Percentiles rank a stretch among this genome's conserved stretches.
Evolutionary conservation across 2,888 invertebrate genomes (phyloP).

Genomic region (Philaethria dido): DNA sequence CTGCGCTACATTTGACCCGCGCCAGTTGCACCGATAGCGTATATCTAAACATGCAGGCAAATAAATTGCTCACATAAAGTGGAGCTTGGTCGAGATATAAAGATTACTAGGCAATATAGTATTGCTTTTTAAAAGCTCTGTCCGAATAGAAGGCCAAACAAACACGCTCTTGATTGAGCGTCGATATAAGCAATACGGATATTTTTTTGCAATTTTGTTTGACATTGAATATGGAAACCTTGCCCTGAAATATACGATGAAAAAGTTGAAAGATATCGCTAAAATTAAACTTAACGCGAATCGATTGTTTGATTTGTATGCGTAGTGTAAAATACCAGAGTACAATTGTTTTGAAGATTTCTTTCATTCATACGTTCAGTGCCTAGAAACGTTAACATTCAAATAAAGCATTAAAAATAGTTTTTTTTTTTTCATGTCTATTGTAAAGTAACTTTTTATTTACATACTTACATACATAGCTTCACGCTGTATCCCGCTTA

Average conservation of each 20-base stretch:
- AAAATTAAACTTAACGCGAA: conserved; percentile 4
- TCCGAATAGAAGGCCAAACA: conserved; percentile 37
- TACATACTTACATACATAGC: too few species aligned
- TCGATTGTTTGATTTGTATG: conserved; percentile 1
- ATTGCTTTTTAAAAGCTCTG: conserved; percentile 36
- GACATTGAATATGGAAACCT: conserved; percentile 31
- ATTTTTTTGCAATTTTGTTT: conserved; percentile 28
- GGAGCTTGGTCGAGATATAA: conserved; percentile 5
- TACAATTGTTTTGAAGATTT: not conserved
- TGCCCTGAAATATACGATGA: conserved; percentile 21
- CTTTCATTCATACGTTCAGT: not conserved
- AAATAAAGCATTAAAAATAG: not conserved
- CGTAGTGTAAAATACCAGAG: conserved; percentile 5
- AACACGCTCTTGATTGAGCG: conserved; percentile 18
- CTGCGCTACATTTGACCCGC: not conserved
- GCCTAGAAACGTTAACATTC: not conserved
- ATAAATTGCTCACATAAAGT: conserved; percentile 16
- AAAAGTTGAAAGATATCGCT: not conserved
- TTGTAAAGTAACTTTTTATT: too few species aligned
- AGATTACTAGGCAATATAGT: conserved; percentile 28
- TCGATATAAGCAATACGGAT: conserved; percentile 20
- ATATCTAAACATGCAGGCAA: conserved; percentile 5
- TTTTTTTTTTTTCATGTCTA: too few species aligned
- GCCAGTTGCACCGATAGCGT: not conserved
- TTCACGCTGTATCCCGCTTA: too few species aligned